These are phyloP conservation scores for Drosophila tsacasi DNA, from an alignment of 1,140 invertebrate genomes.

Conservation along the genomic window DNA sequence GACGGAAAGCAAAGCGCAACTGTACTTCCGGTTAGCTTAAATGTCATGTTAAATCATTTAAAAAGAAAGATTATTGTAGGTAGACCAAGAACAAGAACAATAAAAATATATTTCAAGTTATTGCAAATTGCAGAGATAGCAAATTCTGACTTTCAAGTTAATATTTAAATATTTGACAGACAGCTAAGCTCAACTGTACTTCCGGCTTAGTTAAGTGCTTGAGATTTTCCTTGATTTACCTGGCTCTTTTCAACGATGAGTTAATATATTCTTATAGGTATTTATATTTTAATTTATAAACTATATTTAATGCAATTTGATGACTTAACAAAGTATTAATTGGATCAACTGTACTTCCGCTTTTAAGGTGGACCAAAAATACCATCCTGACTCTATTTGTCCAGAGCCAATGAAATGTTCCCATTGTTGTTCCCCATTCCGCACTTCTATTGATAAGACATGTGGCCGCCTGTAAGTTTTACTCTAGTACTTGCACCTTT, in stretches of 20 bases:
- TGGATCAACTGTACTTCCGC: conserved; percentile 2
- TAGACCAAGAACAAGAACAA: no score
- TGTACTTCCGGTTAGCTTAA: conserved; percentile 7
- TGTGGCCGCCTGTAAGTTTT: conserved; percentile 48
- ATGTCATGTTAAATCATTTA: no score
- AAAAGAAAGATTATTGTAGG: no score
- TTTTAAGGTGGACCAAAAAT: conserved; percentile 18
- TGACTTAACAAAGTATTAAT: not conserved
- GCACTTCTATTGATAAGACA: conserved; percentile 39
- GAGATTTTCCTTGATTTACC: not conserved
- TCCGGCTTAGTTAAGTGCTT: not conserved
- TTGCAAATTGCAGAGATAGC: not conserved
- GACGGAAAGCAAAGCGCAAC: not conserved
- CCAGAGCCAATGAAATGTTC: conserved; percentile 42
- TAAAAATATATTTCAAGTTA: no score
- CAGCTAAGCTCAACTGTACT: conserved; percentile 6
- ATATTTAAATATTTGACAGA: not conserved
- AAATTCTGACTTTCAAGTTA: not conserved
- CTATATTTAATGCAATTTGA: not conserved
- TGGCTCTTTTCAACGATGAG: not conserved
- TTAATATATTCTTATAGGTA: no score
- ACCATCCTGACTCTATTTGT: conserved; percentile 42
- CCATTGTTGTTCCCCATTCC: conserved; percentile 25
- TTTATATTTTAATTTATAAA: not conserved
- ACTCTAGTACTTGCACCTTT: conserved; percentile 27